A percentile compares a stretch with the other conserved stretches of the same genome.
phyloP scores from a whole-genome alignment of 2,797 vertebrate species.

The Eupleurogrammus muticus region DNA sequence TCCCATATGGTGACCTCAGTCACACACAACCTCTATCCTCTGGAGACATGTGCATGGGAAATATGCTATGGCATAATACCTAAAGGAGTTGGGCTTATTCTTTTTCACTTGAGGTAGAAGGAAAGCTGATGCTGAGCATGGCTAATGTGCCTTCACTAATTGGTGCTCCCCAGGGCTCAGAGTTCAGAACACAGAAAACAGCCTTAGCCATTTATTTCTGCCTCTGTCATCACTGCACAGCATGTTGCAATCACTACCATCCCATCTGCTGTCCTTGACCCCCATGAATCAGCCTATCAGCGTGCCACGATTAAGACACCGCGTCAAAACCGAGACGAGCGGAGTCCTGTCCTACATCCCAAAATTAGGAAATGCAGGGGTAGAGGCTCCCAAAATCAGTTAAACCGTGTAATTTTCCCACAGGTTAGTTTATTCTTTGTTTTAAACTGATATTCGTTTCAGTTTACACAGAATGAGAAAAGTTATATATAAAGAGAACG shows the following conservation, averaged over 20 bases:
- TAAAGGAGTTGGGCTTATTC: conserved; percentile 41
- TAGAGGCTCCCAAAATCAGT: conserved; percentile 3
- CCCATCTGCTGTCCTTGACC: conserved; percentile 41
- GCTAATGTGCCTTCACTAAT: conserved; percentile 73
- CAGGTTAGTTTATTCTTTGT: background rate
- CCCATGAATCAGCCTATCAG: conserved; percentile 41
- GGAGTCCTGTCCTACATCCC: conserved; percentile 20
- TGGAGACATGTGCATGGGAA: conserved; percentile 32
- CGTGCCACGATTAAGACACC: conserved; percentile 13
- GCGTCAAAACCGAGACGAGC: conserved; percentile 30
- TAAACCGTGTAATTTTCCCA: background rate
- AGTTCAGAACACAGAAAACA: conserved; percentile 62
- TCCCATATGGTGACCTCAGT: conserved; percentile 41
- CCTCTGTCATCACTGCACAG: conserved; percentile 44
- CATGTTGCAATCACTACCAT: conserved; percentile 35
- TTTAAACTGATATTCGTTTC: conserved; percentile 16
- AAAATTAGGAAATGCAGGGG: conserved; percentile 8
- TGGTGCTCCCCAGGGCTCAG: conserved; percentile 47
- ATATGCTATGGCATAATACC: conserved; percentile 29
- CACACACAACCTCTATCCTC: conserved; percentile 23
- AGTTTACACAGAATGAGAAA: background rate
- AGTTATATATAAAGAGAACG: conserved; percentile 3
- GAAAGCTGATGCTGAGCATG: conserved; percentile 46
- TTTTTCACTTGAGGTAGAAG: conserved; percentile 43
- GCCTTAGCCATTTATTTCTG: conserved; percentile 50